phyloP scores from a whole-genome alignment of 1,140 invertebrate species.

The Rhagoletis zephyria region DNA sequence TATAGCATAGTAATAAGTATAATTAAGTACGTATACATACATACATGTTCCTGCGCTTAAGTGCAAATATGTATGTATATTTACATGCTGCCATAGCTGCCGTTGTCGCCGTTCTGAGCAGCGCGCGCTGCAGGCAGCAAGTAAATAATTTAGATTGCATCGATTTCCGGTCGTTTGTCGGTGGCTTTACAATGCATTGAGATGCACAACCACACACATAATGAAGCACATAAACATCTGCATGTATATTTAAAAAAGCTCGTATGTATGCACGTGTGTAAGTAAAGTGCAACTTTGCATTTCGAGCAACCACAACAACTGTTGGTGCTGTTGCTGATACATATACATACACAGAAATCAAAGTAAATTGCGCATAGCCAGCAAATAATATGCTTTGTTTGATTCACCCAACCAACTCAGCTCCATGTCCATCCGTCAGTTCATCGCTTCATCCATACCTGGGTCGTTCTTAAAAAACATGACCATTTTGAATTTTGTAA shows the following conservation, averaged over 20 bases:
- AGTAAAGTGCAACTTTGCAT: constrained; percentile 21
- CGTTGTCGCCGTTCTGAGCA: neutral
- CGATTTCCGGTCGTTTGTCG: constrained; percentile 53
- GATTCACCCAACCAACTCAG: neutral
- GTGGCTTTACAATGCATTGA: neutral
- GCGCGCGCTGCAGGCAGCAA: constrained; percentile 24
- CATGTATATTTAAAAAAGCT: neutral
- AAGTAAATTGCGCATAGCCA: neutral
- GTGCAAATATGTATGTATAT: neutral
- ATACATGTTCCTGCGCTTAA: neutral
- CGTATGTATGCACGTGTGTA: neutral
- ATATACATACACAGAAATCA: neutral
- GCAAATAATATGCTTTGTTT: neutral
- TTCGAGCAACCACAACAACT: neutral
- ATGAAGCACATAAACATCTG: no score
- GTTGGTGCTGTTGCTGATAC: neutral
- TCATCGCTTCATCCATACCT: no score
- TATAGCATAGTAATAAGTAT: neutral
- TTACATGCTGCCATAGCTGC: neutral
- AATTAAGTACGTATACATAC: neutral
- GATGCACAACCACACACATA: no score
- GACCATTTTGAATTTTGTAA: no score
- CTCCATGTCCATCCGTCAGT: no score
- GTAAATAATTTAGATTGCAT: constrained; percentile 55
- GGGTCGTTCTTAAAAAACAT: no score